These are phyloP conservation scores for Rapana venosa DNA, from an alignment of 2,888 invertebrate species.

Conservation along the genomic window DNA sequence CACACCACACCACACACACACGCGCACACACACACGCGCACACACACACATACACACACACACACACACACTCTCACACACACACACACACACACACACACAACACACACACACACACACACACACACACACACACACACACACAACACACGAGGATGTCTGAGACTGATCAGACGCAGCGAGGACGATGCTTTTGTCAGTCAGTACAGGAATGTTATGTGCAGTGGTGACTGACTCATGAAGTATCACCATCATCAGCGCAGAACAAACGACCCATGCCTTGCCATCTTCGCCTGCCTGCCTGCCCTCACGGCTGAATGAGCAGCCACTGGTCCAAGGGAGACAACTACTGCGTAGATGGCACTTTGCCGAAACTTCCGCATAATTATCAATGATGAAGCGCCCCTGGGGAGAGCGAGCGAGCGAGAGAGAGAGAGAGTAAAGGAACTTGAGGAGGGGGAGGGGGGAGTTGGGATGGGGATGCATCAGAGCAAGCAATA, in stretches of 20 bases:
- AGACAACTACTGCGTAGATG: neutral
- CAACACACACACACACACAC: too few species aligned
- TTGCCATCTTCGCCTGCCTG: neutral
- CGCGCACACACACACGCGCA: neutral
- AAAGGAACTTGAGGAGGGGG: neutral
- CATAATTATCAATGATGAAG: conserved; percentile 12
- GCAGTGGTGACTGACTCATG: too few species aligned
- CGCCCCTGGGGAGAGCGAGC: neutral
- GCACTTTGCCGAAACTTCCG: neutral
- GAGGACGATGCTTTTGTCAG: too few species aligned
- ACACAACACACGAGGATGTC: too few species aligned
- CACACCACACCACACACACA: too few species aligned
- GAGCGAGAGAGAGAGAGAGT: too few species aligned
- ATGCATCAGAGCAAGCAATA: neutral
- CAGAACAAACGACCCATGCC: neutral
- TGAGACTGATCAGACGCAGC: too few species aligned
- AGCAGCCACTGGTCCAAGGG: conserved; percentile 13
- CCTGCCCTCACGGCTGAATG: neutral
- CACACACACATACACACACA: neutral
- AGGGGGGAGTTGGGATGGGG: neutral
- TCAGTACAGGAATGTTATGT: too few species aligned
- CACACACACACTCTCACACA: neutral
- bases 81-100: neutral
- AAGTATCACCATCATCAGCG: neutral
- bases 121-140: too few species aligned